phyloP scores from a whole-genome alignment of 2,888 invertebrate species.

The Noctua janthe region DNA sequence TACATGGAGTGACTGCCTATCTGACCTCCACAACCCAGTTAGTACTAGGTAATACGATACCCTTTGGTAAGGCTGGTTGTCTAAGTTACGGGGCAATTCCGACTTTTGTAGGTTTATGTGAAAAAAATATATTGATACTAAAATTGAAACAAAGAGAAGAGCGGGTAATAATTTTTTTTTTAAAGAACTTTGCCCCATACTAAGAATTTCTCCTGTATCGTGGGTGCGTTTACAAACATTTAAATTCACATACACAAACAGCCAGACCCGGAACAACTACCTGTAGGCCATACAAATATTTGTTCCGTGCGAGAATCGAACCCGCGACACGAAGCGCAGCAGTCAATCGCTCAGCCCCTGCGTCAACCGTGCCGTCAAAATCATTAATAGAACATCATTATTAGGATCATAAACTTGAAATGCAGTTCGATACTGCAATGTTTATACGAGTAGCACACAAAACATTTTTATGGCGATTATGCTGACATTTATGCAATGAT shows the following conservation, averaged over 20 bases:
- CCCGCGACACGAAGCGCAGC: no score
- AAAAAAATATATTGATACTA: background rate
- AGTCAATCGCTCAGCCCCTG: no score
- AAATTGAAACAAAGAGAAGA: background rate
- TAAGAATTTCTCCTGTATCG: no score
- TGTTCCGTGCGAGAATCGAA: no score
- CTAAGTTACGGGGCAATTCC: background rate
- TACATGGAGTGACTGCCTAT: background rate
- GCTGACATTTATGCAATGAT: slow-evolving; percentile 11
- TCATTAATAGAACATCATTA: background rate
- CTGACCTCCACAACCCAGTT: background rate
- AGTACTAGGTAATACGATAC: background rate
- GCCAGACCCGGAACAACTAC: no score
- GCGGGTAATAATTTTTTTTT: background rate
- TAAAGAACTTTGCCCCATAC: no score
- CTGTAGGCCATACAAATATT: no score
- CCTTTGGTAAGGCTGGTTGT: background rate
- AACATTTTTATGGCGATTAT: slow-evolving; percentile 5
- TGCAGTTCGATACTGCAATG: slow-evolving; percentile 5
- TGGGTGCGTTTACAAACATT: no score
- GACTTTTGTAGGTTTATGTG: background rate
- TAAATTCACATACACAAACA: no score
- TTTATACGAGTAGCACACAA: slow-evolving; percentile 34
- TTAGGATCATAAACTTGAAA: background rate
- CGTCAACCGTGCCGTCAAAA: no score